Conservation (phyloP, 1,140 invertebrate species). For the Cotesia typhae region DNA sequence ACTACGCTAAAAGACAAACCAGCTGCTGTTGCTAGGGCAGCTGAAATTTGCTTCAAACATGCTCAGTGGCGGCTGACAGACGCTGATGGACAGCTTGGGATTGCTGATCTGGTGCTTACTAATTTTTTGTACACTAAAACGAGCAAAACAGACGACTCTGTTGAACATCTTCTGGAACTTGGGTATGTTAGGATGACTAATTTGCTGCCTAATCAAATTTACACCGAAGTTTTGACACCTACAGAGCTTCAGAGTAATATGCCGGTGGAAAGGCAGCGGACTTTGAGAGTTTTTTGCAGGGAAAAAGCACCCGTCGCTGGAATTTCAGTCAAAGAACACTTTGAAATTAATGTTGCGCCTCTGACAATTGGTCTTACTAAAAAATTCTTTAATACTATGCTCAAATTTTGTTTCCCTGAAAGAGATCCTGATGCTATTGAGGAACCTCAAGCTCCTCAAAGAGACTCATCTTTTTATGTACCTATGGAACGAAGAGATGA, state of each 20-base stretch:
- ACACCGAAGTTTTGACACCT: constrained; percentile 90
- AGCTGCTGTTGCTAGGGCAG: constrained; percentile 82
- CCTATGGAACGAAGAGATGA: constrained; percentile 88
- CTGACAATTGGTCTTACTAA: constrained; percentile 93
- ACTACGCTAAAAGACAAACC: constrained; percentile 69
- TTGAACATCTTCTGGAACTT: constrained; percentile 96
- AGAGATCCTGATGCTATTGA: constrained; percentile 87
- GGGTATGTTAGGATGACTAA: constrained; percentile 96
- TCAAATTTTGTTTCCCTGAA: constrained; percentile 99
- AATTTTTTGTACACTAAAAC: constrained; percentile 98
- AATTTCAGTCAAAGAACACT: constrained; percentile 98
- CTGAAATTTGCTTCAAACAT: constrained; percentile 98
- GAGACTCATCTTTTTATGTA: constrained; percentile 90
- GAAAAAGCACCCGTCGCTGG: constrained; percentile 94
- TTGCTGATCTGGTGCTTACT: constrained; percentile 93
- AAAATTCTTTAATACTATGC: constrained; percentile 97
- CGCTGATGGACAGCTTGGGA: constrained; percentile 95
- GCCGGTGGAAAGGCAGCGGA: constrained; percentile 83
- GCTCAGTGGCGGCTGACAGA: constrained; percentile 98
- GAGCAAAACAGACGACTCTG: constrained; percentile 95
- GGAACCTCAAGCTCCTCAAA: constrained; percentile 69
- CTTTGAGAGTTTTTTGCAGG: constrained; percentile 86
- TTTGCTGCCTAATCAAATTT: constrained; percentile 92
- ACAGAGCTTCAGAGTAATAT: constrained; percentile 89
- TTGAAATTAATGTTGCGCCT: constrained; percentile 95